Conservation (phyloP, 2,797 vertebrate genomes). For the Pseudomugil gertrudae region DNA sequence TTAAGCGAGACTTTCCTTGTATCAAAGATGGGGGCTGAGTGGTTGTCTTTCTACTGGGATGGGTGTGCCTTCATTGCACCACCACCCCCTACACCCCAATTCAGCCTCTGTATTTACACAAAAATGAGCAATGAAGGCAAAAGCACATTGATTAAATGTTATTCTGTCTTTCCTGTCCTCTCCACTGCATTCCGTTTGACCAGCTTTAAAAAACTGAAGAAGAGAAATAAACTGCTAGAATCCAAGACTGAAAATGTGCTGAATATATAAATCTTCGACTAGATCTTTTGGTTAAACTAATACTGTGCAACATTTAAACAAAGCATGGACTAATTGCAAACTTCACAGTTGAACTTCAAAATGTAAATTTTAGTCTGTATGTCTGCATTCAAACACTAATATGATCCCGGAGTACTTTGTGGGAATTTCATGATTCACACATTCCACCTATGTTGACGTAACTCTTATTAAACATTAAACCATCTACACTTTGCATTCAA, state of each 20-base stretch:
- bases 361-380: conserved; percentile 28
- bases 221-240: neutral
- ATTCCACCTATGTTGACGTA: conserved; percentile 60
- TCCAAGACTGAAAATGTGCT: neutral
- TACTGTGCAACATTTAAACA: too few species aligned
- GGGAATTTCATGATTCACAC: conserved; percentile 55
- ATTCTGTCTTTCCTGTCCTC: too few species aligned
- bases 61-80: neutral
- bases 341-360: neutral
- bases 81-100: neutral
- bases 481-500: conserved; percentile 23
- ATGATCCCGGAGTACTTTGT: conserved; percentile 32
- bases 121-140: neutral
- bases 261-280: neutral
- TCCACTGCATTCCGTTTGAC: neutral
- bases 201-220: neutral
- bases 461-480: conserved; percentile 70
- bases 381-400: conserved; percentile 19
- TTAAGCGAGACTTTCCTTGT: neutral
- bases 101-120: neutral
- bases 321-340: neutral
- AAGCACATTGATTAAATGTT: too few species aligned
- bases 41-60: neutral
- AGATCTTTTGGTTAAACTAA: neutral
- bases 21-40: too few species aligned